phyloP scores from a whole-genome alignment of 2,888 invertebrate genomes.

The Pyrocoelia pectoralis region DNA sequence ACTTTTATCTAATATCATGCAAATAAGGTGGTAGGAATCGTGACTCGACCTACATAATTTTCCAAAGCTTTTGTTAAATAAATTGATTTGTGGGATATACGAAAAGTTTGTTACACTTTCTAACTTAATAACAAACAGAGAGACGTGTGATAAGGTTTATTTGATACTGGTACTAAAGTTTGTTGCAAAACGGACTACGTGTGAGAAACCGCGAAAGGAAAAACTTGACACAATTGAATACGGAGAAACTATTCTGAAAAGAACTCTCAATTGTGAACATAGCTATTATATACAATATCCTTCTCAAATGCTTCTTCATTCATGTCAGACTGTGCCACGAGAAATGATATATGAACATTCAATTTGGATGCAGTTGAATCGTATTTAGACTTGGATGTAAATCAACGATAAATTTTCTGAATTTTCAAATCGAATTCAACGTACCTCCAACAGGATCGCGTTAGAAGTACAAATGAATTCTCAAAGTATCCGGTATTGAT shows the following conservation, averaged over 20 bases:
- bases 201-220: too few species aligned
- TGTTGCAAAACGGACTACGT: too few species aligned
- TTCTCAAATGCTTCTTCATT: neutral
- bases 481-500: neutral
- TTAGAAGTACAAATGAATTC: constrained; percentile 6
- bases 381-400: neutral
- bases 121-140: too few species aligned
- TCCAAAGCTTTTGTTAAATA: neutral
- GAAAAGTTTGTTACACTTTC: too few species aligned
- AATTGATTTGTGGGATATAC: constrained; percentile 17
- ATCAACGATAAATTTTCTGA: neutral
- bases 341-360: neutral
- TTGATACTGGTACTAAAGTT: too few species aligned
- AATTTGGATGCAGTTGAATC: neutral
- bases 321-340: neutral
- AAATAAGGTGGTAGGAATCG: constrained; percentile 24
- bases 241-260: neutral
- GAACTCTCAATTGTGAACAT: neutral
- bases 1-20: constrained; percentile 26
- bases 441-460: neutral
- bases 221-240: too few species aligned
- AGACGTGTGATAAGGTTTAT: too few species aligned
- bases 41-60: constrained; percentile 14
- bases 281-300: neutral
- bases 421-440: neutral